phyloP scores from a whole-genome alignment of 2,888 invertebrate genomes.

The Eudemis profundana region DNA sequence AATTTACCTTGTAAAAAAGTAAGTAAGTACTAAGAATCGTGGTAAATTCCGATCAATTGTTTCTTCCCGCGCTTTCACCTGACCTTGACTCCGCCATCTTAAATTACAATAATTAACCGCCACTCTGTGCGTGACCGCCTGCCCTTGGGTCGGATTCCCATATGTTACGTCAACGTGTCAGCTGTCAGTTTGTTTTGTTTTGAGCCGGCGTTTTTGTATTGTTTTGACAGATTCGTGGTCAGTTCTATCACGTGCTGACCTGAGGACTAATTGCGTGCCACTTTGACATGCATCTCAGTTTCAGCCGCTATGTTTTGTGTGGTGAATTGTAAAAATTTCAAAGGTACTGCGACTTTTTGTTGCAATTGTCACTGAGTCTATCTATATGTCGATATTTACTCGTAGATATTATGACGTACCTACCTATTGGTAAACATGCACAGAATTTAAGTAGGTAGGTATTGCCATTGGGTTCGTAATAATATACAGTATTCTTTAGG shows the following conservation, averaged over 20 bases:
- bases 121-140: conserved; percentile 41
- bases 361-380: too few species aligned
- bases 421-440: too few species aligned
- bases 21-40: too few species aligned
- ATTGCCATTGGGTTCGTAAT: too few species aligned
- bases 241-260: conserved; percentile 18
- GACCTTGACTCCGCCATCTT: conserved; percentile 45
- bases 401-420: too few species aligned
- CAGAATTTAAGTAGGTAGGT: too few species aligned
- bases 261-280: background rate
- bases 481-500: too few species aligned
- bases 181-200: conserved; percentile 38
- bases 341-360: too few species aligned
- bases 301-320: too few species aligned
- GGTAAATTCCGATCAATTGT: conserved; percentile 24
- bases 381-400: too few species aligned
- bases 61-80: conserved; percentile 39
- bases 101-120: conserved; percentile 39
- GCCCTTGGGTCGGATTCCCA: conserved; percentile 43
- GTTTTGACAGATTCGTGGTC: conserved; percentile 37
- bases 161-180: conserved; percentile 43
- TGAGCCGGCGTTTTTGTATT: conserved; percentile 28
- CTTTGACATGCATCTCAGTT: background rate
- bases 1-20: conserved; percentile 3
- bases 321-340: too few species aligned